These are phyloP conservation scores for Nerophis lumbriciformis DNA, from an alignment of 2,113 vertebrate genomes.

Conservation along the genomic window DNA sequence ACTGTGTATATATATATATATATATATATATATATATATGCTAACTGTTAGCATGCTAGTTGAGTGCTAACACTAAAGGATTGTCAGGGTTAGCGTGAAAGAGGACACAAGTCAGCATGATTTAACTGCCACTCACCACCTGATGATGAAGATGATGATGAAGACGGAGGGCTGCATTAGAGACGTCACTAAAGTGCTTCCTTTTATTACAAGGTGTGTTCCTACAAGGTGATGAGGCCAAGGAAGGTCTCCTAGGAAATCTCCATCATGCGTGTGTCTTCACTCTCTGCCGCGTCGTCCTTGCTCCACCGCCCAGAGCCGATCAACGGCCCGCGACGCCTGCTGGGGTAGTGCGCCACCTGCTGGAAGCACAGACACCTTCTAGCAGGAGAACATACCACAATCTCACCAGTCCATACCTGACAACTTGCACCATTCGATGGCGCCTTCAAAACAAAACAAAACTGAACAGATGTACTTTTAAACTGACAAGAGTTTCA, in stretches of 20 bases:
- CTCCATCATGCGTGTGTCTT: constrained; percentile 94
- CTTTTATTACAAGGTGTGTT: constrained; percentile 8
- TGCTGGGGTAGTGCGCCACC: constrained; percentile 78
- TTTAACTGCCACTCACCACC: background rate
- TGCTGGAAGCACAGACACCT: constrained; percentile 47
- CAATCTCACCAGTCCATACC: too few species aligned
- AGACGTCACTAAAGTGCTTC: background rate
- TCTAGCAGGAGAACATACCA: background rate
- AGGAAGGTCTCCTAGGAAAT: constrained; percentile 72
- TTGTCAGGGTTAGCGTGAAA: too few species aligned
- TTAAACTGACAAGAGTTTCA: background rate
- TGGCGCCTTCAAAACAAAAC: background rate
- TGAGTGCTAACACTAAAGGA: too few species aligned
- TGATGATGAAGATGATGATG: background rate
- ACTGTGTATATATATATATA: too few species aligned
- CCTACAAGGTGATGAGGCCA: constrained; percentile 15
- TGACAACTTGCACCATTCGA: too few species aligned
- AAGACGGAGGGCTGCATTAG: background rate
- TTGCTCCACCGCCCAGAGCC: constrained; percentile 74
- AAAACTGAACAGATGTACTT: background rate
- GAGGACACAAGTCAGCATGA: background rate
- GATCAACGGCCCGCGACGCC: constrained; percentile 76
- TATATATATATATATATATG: too few species aligned
- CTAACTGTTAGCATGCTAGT: too few species aligned
- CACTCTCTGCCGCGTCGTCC: constrained; percentile 79